Base-by-base conservation (phyloP, 1,140 invertebrate genomes). In the Dendroctonus valens region DNA sequence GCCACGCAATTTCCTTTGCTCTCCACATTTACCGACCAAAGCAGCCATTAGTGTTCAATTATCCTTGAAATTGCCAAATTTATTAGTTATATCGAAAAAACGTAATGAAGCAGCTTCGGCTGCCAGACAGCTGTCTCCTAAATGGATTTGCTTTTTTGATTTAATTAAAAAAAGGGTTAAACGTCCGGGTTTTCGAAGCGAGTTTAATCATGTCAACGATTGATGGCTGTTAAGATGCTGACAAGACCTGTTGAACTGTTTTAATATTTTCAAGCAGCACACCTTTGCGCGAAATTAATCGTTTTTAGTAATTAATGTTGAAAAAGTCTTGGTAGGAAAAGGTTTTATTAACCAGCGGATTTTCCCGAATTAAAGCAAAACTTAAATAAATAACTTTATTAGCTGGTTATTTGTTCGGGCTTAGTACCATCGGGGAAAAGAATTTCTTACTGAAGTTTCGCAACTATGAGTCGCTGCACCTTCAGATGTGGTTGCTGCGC, bases 41-140 rank as follows among this genome's bases (percentile, higher is more conserved):
- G 49, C 65, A 67, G 50, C 65, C 65, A 67, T 67, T 60, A 61
- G 58, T 53, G 58, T 53, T 55, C 54, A 59, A 65, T 65, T 65
- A 58, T 59, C 42, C 53, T 58, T 65, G 42, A 59, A 65, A 65
- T 65, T 65, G 55, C 53, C 44, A 57, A 65, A 55, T 64, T 64
- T 64, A 64, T 64, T 64, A 55, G 53, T 55, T 41, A 55, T 55
- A 55, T 55, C 53, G 53, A 55, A 55, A 55, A 55, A 55, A 40
- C 37, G 53, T 55, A 55, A 55, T 55, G 39, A 55, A 55, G 53
- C 53, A 39, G 39, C 26, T 41, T 39, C 14, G 37, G 5, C 39
- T 55, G 53, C n/a, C 11, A 55, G 53, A 55, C 53, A 41, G 53
- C 53, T 58, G 41, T 58, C 55, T 15, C 9, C 15, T 46, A 37